Base-by-base conservation (phyloP, 2,888 invertebrate genomes). In the Arge pagana region DNA sequence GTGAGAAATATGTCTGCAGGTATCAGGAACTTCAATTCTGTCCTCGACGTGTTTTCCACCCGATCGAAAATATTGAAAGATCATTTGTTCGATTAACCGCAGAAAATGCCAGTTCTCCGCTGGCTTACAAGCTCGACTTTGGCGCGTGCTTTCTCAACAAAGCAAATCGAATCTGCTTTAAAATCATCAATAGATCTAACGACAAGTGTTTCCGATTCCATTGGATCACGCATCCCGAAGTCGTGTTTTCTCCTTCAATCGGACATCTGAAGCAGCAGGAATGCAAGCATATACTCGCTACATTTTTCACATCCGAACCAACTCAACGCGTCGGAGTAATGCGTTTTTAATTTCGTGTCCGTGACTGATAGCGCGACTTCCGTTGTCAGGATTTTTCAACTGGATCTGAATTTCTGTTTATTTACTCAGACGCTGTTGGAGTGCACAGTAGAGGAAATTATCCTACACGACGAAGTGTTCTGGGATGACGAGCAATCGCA, bases 261-360 rank as follows among this genome's bases (percentile, higher is more conserved):
- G 81, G 81, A 4, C 80, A 81, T 64, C 62, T 81, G 28, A 72
- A 69, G 53, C 72, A 74, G 3, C 66, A 67, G 5, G 68, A 71
- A 33, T 66, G 65, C 33, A 84, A 84, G 62, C 80, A 82, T 52
- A 67, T 84, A 16, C 70, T 80, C 5, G 79, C 79, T 2, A 80
- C 79, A 1, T 82, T 83, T 66, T 73, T 77, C 43, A 66, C 81
- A 5, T 66, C 68, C n/a, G 69, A 72, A 41, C 78, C 82, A 1
- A 68, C 68, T 7, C 54, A 41, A 36, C 58, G 73, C 21, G 50
- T 62, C 4, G 67, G 72, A 60, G 77, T 78, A 65, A 50, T 21
- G 30, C n/a, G n/a, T n/a, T n/a, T 28, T 18, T 37, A 36, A 24
- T 23, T n/a, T 10, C 33, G 11, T 7, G 13, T 33, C 11, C 6